Base-by-base conservation (phyloP, 2,888 invertebrate genomes). In the Sarcophaga subvicina region DNA sequence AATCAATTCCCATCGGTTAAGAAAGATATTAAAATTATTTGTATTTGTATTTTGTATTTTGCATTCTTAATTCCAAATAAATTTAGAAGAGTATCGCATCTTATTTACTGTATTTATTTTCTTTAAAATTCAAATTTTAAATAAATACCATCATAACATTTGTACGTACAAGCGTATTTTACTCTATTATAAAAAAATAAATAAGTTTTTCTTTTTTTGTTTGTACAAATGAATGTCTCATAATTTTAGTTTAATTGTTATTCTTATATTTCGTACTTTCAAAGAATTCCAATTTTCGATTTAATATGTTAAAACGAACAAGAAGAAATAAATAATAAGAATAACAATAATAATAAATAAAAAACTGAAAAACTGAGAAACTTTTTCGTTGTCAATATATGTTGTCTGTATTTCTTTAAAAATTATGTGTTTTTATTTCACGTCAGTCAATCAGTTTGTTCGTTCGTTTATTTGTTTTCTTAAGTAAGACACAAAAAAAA, bases 401-500 rank as follows among this genome's bases (percentile, higher is more conserved):
- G 22, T 60, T 59, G 37, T n/a, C 8, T 72, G 54, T 64, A 27
- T 59, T 66, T 27, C 47, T 66, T 2, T 37, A 11, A 60, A 75
- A 63, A 72, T 67, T 70, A 37, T 78, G 8, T 86, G 17, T 37
- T 8, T 37, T 37, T 37, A 37, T 37, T 37, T 37, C 37, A 37
- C 37, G 37, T 71, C 59, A 62, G n/a, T 70, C 54, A 14, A 14
- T 54, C 54, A 54, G 12, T 54, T 17, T 54, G 54, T 54, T 17
- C 1, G 17, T 54, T 20, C 25, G 47, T 70, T 54, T n/a, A 73
- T 79, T 60, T 20, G 71, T 71, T n/a, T 81, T 64, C 59, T 62
- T 22, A 66, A 79, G 47, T 80, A 85, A 82, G 79, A 67, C 72
- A 86, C 75, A 63, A 82, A 79, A 79, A 25, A 71, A 79, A 71